Percentiles rank a stretch among this genome's conserved stretches.
Evolutionary conservation across 2,113 vertebrate species (phyloP).

Genomic region (Cololabis saira): DNA sequence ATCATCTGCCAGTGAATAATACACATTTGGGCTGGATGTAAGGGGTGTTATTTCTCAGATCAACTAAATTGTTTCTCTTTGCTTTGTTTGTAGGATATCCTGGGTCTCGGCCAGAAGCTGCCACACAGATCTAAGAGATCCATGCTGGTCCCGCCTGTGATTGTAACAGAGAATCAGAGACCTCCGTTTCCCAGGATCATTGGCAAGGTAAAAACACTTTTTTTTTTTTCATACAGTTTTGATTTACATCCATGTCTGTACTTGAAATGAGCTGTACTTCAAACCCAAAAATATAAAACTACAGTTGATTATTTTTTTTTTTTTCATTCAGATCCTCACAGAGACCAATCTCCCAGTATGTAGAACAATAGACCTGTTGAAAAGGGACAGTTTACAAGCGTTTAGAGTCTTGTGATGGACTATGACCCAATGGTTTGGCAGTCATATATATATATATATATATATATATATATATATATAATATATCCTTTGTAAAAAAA

Average conservation of each 20-base stretch:
- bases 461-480: too few species aligned
- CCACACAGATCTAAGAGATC: slow-evolving; percentile 89
- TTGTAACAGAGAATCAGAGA: slow-evolving; percentile 94
- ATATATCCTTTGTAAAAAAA: too few species aligned
- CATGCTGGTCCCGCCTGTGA: slow-evolving; percentile 89
- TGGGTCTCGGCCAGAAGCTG: slow-evolving; percentile 82
- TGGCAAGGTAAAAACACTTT: slow-evolving; percentile 86
- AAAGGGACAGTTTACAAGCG: too few species aligned
- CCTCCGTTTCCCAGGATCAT: slow-evolving; percentile 89
- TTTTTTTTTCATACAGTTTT: background rate
- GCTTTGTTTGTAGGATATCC: slow-evolving; percentile 82
- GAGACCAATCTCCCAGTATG: too few species aligned
- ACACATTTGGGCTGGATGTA: background rate
- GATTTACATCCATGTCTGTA: background rate
- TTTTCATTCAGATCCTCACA: too few species aligned
- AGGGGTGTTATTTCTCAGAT: background rate
- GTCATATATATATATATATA: too few species aligned
- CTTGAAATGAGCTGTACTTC: background rate
- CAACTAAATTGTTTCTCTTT: background rate
- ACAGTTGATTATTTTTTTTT: too few species aligned
- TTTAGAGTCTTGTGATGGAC: too few species aligned
- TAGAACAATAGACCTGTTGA: too few species aligned
- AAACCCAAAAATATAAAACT: too few species aligned
- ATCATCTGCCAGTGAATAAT: background rate
- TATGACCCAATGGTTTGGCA: too few species aligned